Percentiles rank a stretch among this genome's conserved stretches.
These are phyloP conservation scores for Macrophya alboannulata DNA, from an alignment of 2,888 invertebrate genomes.

Conservation along the genomic window DNA sequence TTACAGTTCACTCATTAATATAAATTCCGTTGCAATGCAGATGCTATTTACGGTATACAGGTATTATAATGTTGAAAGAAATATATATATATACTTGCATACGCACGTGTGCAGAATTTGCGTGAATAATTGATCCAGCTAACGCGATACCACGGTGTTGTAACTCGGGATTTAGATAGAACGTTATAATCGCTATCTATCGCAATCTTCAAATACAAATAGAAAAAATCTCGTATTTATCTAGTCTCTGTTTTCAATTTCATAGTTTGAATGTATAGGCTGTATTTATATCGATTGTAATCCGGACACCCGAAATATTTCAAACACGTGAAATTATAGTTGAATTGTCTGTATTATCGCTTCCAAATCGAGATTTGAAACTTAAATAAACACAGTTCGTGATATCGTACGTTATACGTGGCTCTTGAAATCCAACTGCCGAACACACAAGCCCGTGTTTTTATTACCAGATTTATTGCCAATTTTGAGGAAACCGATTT, in stretches of 20 bases:
- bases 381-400: not conserved
- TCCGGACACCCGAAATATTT: not conserved
- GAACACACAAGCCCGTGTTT: not conserved
- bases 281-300: not conserved
- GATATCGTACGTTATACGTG: too few species aligned
- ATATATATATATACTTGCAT: too few species aligned
- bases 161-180: not conserved
- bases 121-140: not conserved
- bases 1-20: not conserved
- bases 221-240: not conserved
- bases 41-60: not conserved
- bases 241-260: conserved; percentile 11
- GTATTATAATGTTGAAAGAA: not conserved
- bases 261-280: not conserved
- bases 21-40: not conserved
- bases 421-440: not conserved
- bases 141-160: not conserved
- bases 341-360: not conserved
- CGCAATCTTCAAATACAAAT: not conserved
- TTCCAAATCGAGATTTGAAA: not conserved
- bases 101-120: not conserved
- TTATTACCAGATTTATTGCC: not conserved
- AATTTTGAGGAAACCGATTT: too few species aligned
- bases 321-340: not conserved
- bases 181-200: not conserved